phyloP scores from a whole-genome alignment of 2,797 vertebrate species.

The Scarus forsteni region DNA sequence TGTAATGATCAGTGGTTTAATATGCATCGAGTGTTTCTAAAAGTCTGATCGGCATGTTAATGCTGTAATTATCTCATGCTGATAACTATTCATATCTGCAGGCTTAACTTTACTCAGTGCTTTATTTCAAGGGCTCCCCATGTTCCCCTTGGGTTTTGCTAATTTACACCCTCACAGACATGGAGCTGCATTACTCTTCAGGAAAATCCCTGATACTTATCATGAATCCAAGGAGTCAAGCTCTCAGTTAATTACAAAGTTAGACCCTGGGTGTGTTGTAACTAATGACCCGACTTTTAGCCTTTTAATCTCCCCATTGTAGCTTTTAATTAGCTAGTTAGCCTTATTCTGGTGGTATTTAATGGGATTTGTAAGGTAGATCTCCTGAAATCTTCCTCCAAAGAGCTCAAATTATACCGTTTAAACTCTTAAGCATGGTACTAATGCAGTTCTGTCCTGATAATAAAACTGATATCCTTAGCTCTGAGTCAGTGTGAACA shows the following conservation, averaged over 20 bases:
- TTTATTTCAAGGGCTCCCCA: conserved; percentile 50
- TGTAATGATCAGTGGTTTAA: neutral
- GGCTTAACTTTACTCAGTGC: conserved; percentile 33
- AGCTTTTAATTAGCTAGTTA: conserved; percentile 52
- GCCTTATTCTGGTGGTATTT: conserved; percentile 25
- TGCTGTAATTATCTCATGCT: conserved; percentile 53
- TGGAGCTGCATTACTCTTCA: conserved; percentile 17
- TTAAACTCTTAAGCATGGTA: neutral
- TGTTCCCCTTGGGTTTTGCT: conserved; percentile 36
- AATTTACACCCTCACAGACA: conserved; percentile 50
- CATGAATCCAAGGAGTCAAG: conserved; percentile 34
- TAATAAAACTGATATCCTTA: neutral
- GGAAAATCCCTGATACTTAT: conserved; percentile 39
- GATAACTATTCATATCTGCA: conserved; percentile 52
- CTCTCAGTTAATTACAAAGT: conserved; percentile 60
- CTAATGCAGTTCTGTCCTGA: neutral
- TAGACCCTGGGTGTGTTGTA: conserved; percentile 38
- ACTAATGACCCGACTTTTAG: conserved; percentile 58
- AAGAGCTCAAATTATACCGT: conserved; percentile 7
- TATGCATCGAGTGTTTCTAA: neutral
- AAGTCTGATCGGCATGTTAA: conserved; percentile 46
- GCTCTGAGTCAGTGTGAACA: no score
- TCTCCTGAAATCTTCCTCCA: conserved; percentile 31
- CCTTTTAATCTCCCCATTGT: conserved; percentile 39
- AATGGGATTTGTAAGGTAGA: conserved; percentile 22